Evolutionary conservation across 2,888 invertebrate genomes (phyloP).

Genomic region (Eupsilia transversa): DNA sequence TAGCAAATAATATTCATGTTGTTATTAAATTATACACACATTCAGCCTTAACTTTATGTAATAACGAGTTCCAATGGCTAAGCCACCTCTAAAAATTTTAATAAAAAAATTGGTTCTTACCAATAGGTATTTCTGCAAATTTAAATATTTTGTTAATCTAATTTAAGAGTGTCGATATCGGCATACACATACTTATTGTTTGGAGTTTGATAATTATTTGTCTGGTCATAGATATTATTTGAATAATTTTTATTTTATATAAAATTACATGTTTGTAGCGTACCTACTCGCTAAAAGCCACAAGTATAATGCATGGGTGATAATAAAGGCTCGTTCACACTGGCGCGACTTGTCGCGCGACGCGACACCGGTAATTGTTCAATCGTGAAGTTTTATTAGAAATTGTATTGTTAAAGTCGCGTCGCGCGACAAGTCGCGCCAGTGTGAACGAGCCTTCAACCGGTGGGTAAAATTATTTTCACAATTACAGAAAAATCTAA

Average conservation of each 20-base stretch:
- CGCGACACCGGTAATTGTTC: too few species aligned
- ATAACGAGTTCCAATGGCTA: neutral
- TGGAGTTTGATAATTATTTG: neutral
- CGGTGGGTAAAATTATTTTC: neutral
- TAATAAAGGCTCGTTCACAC: too few species aligned
- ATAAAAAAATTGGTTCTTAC: neutral
- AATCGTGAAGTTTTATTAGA: too few species aligned
- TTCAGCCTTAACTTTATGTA: neutral
- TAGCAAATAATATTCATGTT: constrained; percentile 56
- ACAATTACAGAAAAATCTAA: neutral
- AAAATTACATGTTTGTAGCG: too few species aligned
- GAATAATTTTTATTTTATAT: neutral
- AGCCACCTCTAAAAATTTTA: neutral
- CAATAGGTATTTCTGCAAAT: neutral
- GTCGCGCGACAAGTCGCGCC: too few species aligned
- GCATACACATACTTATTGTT: neutral
- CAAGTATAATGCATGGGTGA: neutral
- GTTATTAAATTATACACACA: constrained; percentile 39
- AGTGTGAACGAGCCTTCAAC: too few species aligned
- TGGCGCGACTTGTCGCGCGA: too few species aligned
- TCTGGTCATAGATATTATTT: neutral
- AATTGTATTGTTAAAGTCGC: too few species aligned
- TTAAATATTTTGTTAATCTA: neutral
- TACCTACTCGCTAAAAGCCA: too few species aligned
- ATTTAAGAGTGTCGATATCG: neutral